Evolutionary conservation across 2,888 invertebrate species (phyloP), one percentile per base, ranked within the genome.

Genomic region (Euproctis similis): DNA sequence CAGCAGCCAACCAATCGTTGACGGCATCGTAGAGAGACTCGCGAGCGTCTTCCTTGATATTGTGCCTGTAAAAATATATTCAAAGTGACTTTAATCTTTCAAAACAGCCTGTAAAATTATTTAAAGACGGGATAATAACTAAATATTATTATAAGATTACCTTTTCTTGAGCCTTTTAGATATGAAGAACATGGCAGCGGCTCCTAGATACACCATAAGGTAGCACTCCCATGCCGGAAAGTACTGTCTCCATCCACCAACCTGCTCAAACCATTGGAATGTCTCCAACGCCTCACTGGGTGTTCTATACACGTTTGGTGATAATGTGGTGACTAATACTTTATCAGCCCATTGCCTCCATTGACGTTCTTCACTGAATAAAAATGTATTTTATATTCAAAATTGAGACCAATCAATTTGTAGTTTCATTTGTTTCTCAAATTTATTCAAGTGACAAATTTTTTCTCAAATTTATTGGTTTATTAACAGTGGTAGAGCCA

Each of bases 341-440:
- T 89, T 87, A 67, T 99, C 99, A 0, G 93, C 93, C 99, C 99
- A 99, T 59, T 91, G 89, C 25, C 99, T 87, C 98, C 98, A 99
- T 59, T 95, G 92, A 17, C 96, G 88, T 73, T 98, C 98, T 46
- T 93, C 92, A 20, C 97, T 97, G 59, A 24, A 12, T 18, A 26
- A 25, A 14, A 4, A 14, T n/a, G n/a, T n/a, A n/a, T n/a, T n/a
- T n/a, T n/a, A n/a, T n/a, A n/a, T n/a, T n/a, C n/a, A n/a, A n/a
- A n/a, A n/a, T n/a, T n/a, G n/a, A n/a, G n/a, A n/a, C n/a, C n/a
- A n/a, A n/a, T n/a, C n/a, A n/a, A n/a, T n/a, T n/a, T n/a, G n/a
- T n/a, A n/a, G n/a, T n/a, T n/a, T n/a, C n/a, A n/a, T n/a, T n/a
- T n/a, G n/a, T n/a, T n/a, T n/a, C n/a, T n/a, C n/a, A n/a, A n/a